Evolutionary conservation across 2,113 vertebrate species (phyloP).

Genomic region (Lota lota): DNA sequence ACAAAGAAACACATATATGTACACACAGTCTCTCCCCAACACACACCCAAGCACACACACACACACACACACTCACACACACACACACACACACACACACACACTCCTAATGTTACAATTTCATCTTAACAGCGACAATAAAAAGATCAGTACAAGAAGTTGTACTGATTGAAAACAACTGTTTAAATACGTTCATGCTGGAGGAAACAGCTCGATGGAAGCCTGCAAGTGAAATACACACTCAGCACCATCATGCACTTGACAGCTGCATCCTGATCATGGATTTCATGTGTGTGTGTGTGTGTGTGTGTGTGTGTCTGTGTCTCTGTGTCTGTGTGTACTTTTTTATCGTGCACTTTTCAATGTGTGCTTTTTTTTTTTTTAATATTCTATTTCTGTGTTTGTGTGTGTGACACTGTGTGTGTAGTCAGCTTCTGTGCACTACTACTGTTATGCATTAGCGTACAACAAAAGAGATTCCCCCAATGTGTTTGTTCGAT

Average conservation of each 20-base stretch:
- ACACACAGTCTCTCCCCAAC: background rate
- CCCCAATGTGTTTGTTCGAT: background rate
- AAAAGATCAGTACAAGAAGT: too few relatives aligned
- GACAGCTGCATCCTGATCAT: conserved; percentile 44
- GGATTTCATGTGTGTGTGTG: conserved; percentile 31
- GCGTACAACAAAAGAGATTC: too few relatives aligned
- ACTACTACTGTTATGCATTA: too few relatives aligned
- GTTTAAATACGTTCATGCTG: background rate
- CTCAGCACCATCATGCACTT: conserved; percentile 14
- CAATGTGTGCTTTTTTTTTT: too few relatives aligned
- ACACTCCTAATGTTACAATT: background rate
- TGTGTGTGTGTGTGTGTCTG: conserved; percentile 1
- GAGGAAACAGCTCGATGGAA: conserved; percentile 22
- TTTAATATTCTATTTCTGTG: too few relatives aligned
- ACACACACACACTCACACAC: background rate
- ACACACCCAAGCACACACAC: background rate
- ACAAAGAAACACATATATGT: background rate
- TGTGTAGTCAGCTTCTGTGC: too few relatives aligned
- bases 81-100: conserved; percentile 2
- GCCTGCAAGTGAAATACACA: conserved; percentile 2
- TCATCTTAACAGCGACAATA: too few relatives aligned
- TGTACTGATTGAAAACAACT: conserved; percentile 3
- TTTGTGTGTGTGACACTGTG: too few relatives aligned
- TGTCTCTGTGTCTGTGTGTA: background rate
- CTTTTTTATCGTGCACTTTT: background rate